Base-by-base conservation (phyloP, 2,113 vertebrate genomes). In the Blennius ocellaris region DNA sequence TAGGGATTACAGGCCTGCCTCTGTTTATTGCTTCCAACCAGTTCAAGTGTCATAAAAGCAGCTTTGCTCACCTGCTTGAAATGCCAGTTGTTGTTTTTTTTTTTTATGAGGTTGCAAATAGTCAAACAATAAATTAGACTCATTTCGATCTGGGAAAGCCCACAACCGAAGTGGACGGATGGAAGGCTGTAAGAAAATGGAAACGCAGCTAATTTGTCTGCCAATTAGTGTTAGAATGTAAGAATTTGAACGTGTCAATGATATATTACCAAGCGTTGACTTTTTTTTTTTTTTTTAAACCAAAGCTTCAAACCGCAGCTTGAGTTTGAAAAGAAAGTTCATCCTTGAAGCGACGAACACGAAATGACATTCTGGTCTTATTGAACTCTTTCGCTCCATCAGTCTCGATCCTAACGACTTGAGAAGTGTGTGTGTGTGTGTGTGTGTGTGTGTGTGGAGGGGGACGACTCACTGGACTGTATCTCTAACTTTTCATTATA, bases 361-460 rank as follows among this genome's bases (percentile, higher is more conserved):
- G 36, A 62, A 37, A 17, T 40, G 21, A 69, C 36, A 51, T 65
- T 73, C 65, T 39, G 17, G 62, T 73, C 48, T 30, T 38, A 45
- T 60, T 81, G 69, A 75, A 78, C 61, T 41, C 45, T 59, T 21
- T 55, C n/a, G 7, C 8, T 15, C 58, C 50, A 69, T 81, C 70
- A 65, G 57, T 61, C 74, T 78, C 56, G 69, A 78, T 72, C 47
- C 66, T 8, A 58, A 58, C 79, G 55, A 62, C 12, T 45, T 9
- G 7, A 68, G 38, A 15, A 9, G 37, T 51, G 17, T n/a, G n/a
- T n/a, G n/a, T n/a, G n/a, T n/a, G n/a, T n/a, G n/a, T n/a, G n/a
- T n/a, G n/a, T n/a, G n/a, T n/a, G n/a, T n/a, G n/a, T n/a, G n/a
- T n/a, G n/a, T n/a, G n/a, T 2, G 21, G 21, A 21, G 49, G 45